Evolutionary conservation across 2,888 invertebrate genomes (phyloP).

Genomic region (Sepioteuthis lessoniana): DNA sequence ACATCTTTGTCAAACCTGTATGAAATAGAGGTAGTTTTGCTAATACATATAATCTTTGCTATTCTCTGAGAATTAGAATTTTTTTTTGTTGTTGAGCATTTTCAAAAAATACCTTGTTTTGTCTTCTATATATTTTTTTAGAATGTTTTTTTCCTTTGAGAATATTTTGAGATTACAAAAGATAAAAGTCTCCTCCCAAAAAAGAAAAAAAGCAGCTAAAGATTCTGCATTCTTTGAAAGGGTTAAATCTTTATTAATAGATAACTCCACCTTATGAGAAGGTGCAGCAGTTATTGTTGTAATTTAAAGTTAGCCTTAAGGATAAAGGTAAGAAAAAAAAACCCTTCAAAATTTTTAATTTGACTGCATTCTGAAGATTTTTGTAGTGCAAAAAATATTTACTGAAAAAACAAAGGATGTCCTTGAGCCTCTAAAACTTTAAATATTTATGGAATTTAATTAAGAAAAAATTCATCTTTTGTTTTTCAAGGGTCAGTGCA

Average conservation of each 20-base stretch:
- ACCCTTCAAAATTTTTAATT: neutral
- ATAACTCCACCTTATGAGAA: neutral
- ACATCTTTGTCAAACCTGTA: too few relatives aligned
- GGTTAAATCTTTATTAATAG: neutral
- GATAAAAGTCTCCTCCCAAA: neutral
- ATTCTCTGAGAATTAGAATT: too few relatives aligned
- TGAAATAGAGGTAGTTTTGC: too few relatives aligned
- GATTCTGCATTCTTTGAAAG: neutral
- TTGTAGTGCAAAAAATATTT: neutral
- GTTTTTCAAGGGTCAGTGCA: neutral
- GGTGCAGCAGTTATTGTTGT: neutral
- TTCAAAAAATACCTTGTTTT: too few relatives aligned
- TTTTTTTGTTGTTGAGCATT: too few relatives aligned
- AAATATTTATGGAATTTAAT: neutral
- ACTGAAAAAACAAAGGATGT: neutral
- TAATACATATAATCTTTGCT: too few relatives aligned
- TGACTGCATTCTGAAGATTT: neutral
- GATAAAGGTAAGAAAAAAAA: neutral
- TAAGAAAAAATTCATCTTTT: neutral
- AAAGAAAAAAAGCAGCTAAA: neutral
- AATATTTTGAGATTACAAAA: neutral
- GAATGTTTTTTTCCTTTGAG: neutral
- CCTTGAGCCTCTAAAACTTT: neutral
- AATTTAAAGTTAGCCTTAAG: neutral
- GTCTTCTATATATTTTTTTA: neutral